Evolutionary conservation across 2,113 vertebrate genomes (phyloP).

Genomic region (Rhegmatorhina hoffmannsi): DNA sequence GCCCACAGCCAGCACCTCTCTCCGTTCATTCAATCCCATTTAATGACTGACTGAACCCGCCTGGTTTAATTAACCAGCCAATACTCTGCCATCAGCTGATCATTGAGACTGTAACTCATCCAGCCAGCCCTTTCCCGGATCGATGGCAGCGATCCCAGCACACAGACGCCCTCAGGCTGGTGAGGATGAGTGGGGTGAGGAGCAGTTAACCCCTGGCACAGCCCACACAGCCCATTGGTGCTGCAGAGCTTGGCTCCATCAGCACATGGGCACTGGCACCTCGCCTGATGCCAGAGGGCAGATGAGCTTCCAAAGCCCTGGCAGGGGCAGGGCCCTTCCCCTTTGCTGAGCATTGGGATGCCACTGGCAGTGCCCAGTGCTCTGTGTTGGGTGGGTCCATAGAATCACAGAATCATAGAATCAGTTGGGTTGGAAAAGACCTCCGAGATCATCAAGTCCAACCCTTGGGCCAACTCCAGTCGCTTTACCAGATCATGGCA

Average conservation of each 20-base stretch:
- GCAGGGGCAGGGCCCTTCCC: neutral
- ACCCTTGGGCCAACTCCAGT: too few species aligned
- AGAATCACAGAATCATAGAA: neutral
- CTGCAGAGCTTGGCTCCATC: neutral
- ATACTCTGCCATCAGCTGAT: conserved; percentile 25
- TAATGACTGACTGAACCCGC: conserved; percentile 46
- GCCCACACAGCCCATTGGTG: accelerated
- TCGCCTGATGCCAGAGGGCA: neutral
- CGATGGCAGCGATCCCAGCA: accelerated
- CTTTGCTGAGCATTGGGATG: neutral
- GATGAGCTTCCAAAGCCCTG: accelerated
- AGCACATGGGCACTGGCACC: accelerated
- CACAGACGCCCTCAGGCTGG: accelerated
- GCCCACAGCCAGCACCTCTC: neutral
- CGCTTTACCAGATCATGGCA: too few species aligned
- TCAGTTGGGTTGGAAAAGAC: too few species aligned
- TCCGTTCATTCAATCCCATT: conserved; percentile 14
- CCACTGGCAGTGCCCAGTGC: neutral
- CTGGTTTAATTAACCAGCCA: conserved; percentile 20
- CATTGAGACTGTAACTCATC: neutral
- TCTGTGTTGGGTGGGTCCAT: neutral
- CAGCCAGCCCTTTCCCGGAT: neutral
- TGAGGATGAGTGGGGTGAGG: neutral
- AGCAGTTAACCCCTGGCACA: neutral
- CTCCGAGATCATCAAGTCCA: neutral